Conservation (phyloP, 1,140 invertebrate species). For the Globodera ellingtonae region DNA sequence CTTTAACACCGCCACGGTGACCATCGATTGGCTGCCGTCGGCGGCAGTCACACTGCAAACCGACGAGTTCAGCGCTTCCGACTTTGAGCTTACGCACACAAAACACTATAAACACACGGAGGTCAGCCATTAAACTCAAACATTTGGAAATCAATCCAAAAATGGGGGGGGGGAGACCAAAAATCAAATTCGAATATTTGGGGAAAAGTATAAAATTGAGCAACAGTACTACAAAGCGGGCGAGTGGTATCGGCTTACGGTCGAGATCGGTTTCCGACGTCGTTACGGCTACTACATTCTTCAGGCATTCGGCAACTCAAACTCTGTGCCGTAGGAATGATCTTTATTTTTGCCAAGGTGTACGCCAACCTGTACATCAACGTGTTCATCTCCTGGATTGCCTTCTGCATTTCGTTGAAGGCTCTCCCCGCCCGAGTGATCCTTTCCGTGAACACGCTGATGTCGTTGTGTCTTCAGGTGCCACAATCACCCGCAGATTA, state of each 20-base stretch:
- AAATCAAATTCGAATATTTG: too few species aligned
- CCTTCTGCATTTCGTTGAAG: slow-evolving; percentile 63
- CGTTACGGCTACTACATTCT: slow-evolving; percentile 62
- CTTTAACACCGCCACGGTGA: slow-evolving; percentile 64
- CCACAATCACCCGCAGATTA: background rate
- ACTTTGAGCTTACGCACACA: slow-evolving; percentile 47
- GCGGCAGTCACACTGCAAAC: slow-evolving; percentile 53
- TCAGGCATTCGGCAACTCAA: slow-evolving; percentile 26
- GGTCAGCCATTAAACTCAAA: slow-evolving; percentile 23
- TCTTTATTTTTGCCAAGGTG: slow-evolving; percentile 35
- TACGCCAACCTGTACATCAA: slow-evolving; percentile 61
- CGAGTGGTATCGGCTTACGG: slow-evolving; percentile 62
- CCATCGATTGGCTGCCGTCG: slow-evolving; percentile 57
- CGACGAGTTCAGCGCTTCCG: slow-evolving; percentile 52
- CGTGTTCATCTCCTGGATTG: slow-evolving; percentile 63
- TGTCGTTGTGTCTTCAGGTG: slow-evolving; percentile 63
- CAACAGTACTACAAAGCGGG: slow-evolving; percentile 62
- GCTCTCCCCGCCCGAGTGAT: slow-evolving; percentile 62
- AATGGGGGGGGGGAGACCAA: too few species aligned
- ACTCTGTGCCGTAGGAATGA: background rate
- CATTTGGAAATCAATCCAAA: too few species aligned
- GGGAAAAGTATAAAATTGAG: too few species aligned
- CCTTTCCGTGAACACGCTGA: slow-evolving; percentile 63
- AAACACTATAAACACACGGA: slow-evolving; percentile 55
- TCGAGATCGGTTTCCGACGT: slow-evolving; percentile 59